Conservation (phyloP, 2,113 vertebrate species). For the Notothenia coriiceps region DNA sequence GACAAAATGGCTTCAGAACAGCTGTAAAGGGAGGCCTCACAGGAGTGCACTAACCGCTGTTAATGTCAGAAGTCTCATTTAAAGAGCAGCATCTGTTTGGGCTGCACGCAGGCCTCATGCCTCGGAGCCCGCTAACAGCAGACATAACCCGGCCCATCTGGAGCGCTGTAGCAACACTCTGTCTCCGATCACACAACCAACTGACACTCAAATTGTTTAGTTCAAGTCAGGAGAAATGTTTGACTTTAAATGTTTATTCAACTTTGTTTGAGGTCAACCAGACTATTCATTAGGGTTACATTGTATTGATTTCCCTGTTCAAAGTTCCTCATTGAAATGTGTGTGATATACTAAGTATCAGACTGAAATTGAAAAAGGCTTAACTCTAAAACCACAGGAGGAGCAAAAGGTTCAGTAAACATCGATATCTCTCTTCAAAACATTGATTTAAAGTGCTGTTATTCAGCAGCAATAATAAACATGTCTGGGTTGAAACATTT, state of each 20-base stretch:
- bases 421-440: conserved; percentile 32
- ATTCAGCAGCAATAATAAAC: conserved; percentile 25
- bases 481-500: conserved; percentile 24
- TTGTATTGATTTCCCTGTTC: conserved; percentile 11
- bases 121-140: conserved; percentile 62
- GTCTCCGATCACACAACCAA: conserved; percentile 4
- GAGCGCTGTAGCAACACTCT: conserved; percentile 46
- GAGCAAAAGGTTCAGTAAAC: conserved; percentile 22
- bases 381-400: conserved; percentile 23
- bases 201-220: conserved; percentile 3
- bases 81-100: conserved; percentile 86
- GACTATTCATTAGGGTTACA: conserved; percentile 7
- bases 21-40: conserved; percentile 84
- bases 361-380: conserved; percentile 16
- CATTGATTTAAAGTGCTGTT: conserved; percentile 22
- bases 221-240: background rate
- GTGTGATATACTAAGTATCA: conserved; percentile 7
- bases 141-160: conserved; percentile 77
- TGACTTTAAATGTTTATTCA: conserved; percentile 15
- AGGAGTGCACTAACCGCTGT: conserved; percentile 81
- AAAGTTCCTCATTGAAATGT: conserved; percentile 12
- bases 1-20: conserved; percentile 80
- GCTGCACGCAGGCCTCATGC: conserved; percentile 59
- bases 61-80: conserved; percentile 85
- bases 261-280: conserved; percentile 22